These are phyloP conservation scores for Gorsachius magnificus DNA, from an alignment of 2,797 vertebrate species.

Conservation along the genomic window DNA sequence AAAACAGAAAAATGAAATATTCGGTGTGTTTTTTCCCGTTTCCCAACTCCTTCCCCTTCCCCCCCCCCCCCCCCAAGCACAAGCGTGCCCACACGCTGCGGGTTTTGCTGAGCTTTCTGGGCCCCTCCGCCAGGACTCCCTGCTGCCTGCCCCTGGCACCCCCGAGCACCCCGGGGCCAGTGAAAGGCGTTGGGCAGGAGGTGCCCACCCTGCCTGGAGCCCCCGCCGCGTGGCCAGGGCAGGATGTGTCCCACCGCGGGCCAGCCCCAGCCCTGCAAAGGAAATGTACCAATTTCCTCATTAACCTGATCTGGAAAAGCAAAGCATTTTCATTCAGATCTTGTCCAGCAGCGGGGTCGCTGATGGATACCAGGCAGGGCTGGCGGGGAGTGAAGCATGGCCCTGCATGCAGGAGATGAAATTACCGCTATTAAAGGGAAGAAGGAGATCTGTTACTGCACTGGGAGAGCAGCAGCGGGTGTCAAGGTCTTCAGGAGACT, in stretches of 20 bases:
- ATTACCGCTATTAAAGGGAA: constrained; percentile 45
- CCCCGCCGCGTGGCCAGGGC: fast-evolving
- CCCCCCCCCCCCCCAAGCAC: neutral
- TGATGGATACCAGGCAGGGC: constrained; percentile 45
- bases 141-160: neutral
- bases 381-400: constrained; percentile 1
- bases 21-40: neutral
- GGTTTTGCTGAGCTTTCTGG: neutral
- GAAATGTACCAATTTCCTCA: constrained; percentile 56
- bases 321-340: constrained; percentile 54
- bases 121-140: neutral
- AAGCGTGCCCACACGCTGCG: fast-evolving
- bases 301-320: constrained; percentile 57
- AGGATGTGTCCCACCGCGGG: fast-evolving
- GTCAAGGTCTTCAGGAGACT: neutral
- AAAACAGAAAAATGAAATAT: neutral
- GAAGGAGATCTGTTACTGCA: neutral
- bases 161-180: neutral
- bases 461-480: constrained; percentile 11
- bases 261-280: neutral
- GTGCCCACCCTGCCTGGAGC: neutral
- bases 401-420: constrained; percentile 33
- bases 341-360: neutral
- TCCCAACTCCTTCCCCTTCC: neutral
- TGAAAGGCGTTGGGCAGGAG: neutral